A percentile compares a stretch with the other conserved stretches of the same genome.
These are phyloP conservation scores for Pollicipes pollicipes DNA, from an alignment of 1,140 invertebrate genomes.

Conservation along the genomic window DNA sequence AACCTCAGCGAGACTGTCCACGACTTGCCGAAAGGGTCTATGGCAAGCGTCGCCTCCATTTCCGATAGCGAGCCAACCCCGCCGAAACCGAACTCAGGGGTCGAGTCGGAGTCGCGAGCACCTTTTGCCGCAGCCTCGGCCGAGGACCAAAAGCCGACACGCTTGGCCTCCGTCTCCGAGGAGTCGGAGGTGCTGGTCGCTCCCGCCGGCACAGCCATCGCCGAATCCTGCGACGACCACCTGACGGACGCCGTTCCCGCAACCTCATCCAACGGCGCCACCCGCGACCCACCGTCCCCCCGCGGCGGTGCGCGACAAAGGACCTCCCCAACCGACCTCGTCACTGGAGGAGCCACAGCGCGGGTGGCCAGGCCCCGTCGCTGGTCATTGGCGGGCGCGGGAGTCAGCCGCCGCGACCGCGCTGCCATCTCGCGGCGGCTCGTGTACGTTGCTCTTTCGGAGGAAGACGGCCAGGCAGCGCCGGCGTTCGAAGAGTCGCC, in stretches of 20 bases:
- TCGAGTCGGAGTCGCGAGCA: neutral
- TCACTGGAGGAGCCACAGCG: neutral
- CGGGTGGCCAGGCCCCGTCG: too few species aligned
- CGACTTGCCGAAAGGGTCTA: too few species aligned
- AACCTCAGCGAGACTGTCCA: too few species aligned
- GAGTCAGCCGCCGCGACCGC: neutral
- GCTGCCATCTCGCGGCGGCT: neutral
- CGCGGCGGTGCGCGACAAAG: too few species aligned
- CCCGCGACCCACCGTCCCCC: neutral
- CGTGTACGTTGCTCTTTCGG: neutral
- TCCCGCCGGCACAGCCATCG: neutral
- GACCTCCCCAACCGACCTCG: neutral
- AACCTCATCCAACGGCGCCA: neutral
- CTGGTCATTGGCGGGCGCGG: neutral
- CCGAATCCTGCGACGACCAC: neutral
- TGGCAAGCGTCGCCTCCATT: too few species aligned
- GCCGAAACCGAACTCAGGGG: neutral
- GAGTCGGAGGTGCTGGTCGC: too few species aligned
- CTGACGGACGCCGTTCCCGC: neutral
- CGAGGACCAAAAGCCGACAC: neutral
- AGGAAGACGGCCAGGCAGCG: neutral
- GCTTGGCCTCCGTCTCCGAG: neutral
- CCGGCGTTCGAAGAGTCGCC: neutral
- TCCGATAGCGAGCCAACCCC: too few species aligned
- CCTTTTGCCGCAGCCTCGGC: neutral